Conservation (phyloP, 2,797 vertebrate genomes). For the Paguma larvata region DNA sequence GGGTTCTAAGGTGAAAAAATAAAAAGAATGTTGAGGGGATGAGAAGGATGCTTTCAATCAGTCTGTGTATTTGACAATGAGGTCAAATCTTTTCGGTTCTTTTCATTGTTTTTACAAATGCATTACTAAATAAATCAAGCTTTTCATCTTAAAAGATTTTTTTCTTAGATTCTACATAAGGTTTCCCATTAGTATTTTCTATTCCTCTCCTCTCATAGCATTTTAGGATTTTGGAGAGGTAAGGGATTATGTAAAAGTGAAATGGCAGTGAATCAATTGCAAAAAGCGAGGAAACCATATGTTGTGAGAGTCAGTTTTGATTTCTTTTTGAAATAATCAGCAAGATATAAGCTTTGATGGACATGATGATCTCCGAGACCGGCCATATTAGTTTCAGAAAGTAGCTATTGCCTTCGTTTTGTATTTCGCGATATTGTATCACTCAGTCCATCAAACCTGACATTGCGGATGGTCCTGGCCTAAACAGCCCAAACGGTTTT, state of each 20-base stretch:
- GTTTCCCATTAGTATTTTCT: neutral
- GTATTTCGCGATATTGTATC: neutral
- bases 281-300: neutral
- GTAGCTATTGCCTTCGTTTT: neutral
- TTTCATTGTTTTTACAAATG: conserved; percentile 40
- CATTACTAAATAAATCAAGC: neutral
- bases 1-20: conserved; percentile 12
- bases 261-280: neutral
- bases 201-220: neutral
- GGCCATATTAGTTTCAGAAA: neutral
- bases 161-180: neutral
- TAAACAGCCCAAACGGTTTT: neutral
- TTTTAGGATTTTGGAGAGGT: conserved; percentile 11
- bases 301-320: conserved; percentile 13
- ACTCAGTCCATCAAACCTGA: neutral
- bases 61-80: neutral
- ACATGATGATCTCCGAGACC: neutral
- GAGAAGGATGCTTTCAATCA: neutral
- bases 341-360: neutral
- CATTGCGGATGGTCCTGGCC: neutral
- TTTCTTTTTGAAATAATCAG: conserved; percentile 17
- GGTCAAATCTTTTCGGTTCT: neutral
- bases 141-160: neutral
- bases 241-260: neutral
- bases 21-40: neutral